Evolutionary conservation across 1,140 invertebrate genomes (phyloP), one percentile per base, ranked within the genome.

Genomic region (Harlomillsia oculata): DNA sequence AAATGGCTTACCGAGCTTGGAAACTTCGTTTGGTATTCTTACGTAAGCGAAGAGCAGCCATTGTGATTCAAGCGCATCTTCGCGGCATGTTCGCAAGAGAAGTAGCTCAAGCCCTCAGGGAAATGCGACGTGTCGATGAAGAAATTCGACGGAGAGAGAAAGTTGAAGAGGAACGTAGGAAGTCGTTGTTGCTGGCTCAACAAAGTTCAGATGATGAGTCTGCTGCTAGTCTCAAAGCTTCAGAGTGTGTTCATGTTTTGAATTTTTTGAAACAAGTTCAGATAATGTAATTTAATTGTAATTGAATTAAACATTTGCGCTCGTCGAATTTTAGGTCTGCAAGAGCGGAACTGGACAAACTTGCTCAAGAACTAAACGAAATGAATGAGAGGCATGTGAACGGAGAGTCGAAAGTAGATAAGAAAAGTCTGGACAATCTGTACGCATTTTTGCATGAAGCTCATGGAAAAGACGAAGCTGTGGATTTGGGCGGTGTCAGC

Each of bases 381-480:
- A 48, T 48, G 68, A 68, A 54, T 29, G 57, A 53, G 40, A 28
- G 34, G 37, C 16, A 54, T 28, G 46, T 45, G 32, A 21, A 40
- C n/a, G 16, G 41, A 41, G 28, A 34, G 36, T 3, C 28, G 43
- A 29, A 4, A 23, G 28, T 21, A 43, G 58, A 45, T 67, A 67
- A 28, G 63, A 62, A 21, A 63, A 62, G 50, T 58, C 75, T 96
- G 45, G 91, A 96, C 70, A 90, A 92, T 72, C 76, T 96, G 65
- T 96, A 95, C 72, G 87, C 87, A 43, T 96, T 96, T 69, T 74
- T 96, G 8, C 86, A 86, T 0, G 87, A 91, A 57, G 81, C 88
- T 14, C 83, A 87, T 14, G 30, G 32, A 5, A 11, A n/a, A n/a
- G n/a, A n/a, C n/a, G n/a, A 4, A 26, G 5, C 43, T 8, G 8